A percentile compares a stretch with the other conserved stretches of the same genome.
Evolutionary conservation across 2,888 invertebrate species (phyloP).

Genomic region (Phragmatobia fuliginosa): DNA sequence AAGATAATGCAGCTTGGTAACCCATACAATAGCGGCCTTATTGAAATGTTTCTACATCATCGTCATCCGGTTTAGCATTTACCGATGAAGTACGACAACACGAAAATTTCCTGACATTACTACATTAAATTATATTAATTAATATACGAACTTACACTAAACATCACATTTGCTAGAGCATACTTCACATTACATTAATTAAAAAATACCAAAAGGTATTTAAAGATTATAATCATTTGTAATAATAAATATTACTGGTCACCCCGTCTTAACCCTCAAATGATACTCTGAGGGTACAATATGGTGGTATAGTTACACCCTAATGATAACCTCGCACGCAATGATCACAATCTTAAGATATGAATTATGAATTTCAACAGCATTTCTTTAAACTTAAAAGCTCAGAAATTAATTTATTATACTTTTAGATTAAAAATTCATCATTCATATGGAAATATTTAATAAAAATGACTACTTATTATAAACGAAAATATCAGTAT

Average conservation of each 20-base stretch:
- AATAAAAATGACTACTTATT: neutral
- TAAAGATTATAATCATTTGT: constrained; percentile 2
- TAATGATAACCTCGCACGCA: constrained; percentile 71
- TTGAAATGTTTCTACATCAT: no score
- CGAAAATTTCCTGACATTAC: neutral
- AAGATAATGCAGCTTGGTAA: no score
- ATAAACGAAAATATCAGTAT: no score
- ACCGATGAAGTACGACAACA: no score
- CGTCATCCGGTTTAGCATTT: no score
- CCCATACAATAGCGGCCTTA: no score
- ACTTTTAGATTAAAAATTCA: neutral
- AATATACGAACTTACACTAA: neutral
- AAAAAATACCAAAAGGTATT: constrained; percentile 6
- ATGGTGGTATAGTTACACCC: constrained; percentile 66
- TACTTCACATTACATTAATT: neutral
- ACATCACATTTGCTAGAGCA: neutral
- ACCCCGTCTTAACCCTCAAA: constrained; percentile 35
- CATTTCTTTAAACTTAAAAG: constrained; percentile 40
- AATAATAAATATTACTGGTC: constrained; percentile 9
- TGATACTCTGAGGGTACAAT: constrained; percentile 51
- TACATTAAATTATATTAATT: neutral
- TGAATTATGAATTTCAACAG: constrained; percentile 54
- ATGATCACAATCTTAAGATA: constrained; percentile 66
- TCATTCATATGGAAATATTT: neutral
- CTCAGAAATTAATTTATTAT: neutral